Evolutionary conservation across 2,797 vertebrate genomes (phyloP).

Genomic region (Bradypodion ventrale): DNA sequence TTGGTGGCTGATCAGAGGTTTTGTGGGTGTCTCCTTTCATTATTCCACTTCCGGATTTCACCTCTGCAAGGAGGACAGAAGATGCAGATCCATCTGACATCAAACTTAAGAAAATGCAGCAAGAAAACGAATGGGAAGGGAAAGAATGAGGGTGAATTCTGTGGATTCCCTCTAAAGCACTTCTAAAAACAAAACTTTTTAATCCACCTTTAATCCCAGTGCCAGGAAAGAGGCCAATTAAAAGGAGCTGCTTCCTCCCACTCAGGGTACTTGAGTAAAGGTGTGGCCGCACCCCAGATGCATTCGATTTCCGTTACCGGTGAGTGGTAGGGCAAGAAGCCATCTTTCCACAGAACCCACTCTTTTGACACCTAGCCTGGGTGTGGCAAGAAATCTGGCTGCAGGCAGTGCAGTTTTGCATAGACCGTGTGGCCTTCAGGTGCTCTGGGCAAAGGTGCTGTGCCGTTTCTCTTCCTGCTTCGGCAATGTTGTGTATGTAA

Average conservation of each 20-base stretch:
- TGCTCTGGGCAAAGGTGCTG: background rate
- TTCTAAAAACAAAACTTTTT: background rate
- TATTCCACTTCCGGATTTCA: too few relatives aligned
- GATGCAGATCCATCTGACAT: too few relatives aligned
- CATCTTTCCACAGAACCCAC: background rate
- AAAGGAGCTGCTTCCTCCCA: background rate
- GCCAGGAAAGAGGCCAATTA: constrained; percentile 2
- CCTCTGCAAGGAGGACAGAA: too few relatives aligned
- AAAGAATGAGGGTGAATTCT: too few relatives aligned
- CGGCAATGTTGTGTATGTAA: too few relatives aligned
- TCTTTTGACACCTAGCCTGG: background rate
- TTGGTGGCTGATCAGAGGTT: background rate
- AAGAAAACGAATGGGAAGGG: too few relatives aligned
- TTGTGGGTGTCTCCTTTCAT: too few relatives aligned
- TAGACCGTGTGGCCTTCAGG: background rate
- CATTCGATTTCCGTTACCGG: background rate
- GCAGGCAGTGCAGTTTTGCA: background rate
- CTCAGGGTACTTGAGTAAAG: background rate
- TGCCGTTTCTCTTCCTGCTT: background rate
- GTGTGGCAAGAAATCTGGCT: constrained; percentile 3
- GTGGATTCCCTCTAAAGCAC: too few relatives aligned
- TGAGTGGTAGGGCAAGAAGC: background rate
- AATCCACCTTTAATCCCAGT: background rate
- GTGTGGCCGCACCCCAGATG: background rate
- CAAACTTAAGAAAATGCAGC: too few relatives aligned